Conservation (phyloP, 2,113 vertebrate genomes). For the Pollachius pollachius region DNA sequence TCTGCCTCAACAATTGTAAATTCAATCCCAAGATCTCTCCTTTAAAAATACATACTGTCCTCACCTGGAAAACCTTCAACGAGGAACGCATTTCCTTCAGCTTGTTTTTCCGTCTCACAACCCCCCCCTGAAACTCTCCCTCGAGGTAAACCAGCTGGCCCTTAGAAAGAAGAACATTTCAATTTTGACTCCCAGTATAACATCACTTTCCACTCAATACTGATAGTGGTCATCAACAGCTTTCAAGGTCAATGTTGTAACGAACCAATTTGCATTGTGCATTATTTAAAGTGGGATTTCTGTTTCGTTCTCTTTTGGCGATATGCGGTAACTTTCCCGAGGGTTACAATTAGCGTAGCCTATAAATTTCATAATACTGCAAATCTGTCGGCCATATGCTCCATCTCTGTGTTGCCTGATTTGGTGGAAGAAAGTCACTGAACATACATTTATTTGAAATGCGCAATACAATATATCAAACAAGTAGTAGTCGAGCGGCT, state of each 20-base stretch:
- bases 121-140: slow-evolving; percentile 9
- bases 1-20: not conserved
- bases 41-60: not conserved
- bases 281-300: not conserved
- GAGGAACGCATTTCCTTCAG: slow-evolving; percentile 19
- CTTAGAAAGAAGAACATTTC: slow-evolving; percentile 23
- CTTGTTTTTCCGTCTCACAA: slow-evolving; percentile 22
- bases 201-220: not conserved
- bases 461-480: too few species aligned
- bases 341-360: not conserved
- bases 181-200: not conserved
- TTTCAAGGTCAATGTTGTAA: not conserved
- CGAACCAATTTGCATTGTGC: not conserved
- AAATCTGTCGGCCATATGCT: too few species aligned
- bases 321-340: not conserved
- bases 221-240: not conserved
- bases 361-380: too few species aligned
- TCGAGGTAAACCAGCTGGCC: slow-evolving; percentile 19
- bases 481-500: too few species aligned
- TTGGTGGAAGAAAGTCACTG: too few species aligned
- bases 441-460: too few species aligned
- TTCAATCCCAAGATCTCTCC: not conserved
- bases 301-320: not conserved
- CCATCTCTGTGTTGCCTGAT: too few species aligned
- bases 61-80: slow-evolving; percentile 42